Evolutionary conservation across 1,140 invertebrate species (phyloP), one percentile per base, ranked within the genome.

Genomic region (Coboldia fuscipes): DNA sequence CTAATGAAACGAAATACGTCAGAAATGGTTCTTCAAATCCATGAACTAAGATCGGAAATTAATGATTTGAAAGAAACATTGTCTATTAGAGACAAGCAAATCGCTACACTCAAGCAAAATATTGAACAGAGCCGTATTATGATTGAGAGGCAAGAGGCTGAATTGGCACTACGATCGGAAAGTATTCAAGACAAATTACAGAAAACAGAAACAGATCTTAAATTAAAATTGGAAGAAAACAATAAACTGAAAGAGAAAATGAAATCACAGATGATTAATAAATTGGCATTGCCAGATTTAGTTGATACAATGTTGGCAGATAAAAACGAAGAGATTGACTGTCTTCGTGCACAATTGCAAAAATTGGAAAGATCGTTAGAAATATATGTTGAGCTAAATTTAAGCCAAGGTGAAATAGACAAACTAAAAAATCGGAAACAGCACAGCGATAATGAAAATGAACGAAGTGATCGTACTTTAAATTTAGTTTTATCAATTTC

Each of bases 241-340:
- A 54, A 53, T 17, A 44, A 60, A 19, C 36, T 72, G 0, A 58
- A 64, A 45, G 55, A 60, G 31, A 59, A 56, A 41, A 49, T 61
- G 5, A 54, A 60, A 34, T 48, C 40, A 4, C 47, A 60, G 33
- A 57, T 55, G 45, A 45, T 56, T 13, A 57, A 58, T 30, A 56
- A 53, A 3, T 40, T 60, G 28, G 47, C 57, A 12, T 38, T 71
- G 14, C 67, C 67, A 1, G 62, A 62, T 46, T 38, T 73, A 12
- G 62, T 73, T 31, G 66, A 72, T 37, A 61, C 63, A 14, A 66
- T 75, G 45, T 44, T 75, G 31, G 61, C 65, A 1, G 70, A 74
- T 37, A 74, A 74, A 40, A 73, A 74, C 40, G 66, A 65, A 22
- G 70, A 75, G 41, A 72, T 75, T 16, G 69, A 74, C 42, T 56